phyloP scores from a whole-genome alignment of 2,797 vertebrate genomes.

The Pagetopsis macropterus region DNA sequence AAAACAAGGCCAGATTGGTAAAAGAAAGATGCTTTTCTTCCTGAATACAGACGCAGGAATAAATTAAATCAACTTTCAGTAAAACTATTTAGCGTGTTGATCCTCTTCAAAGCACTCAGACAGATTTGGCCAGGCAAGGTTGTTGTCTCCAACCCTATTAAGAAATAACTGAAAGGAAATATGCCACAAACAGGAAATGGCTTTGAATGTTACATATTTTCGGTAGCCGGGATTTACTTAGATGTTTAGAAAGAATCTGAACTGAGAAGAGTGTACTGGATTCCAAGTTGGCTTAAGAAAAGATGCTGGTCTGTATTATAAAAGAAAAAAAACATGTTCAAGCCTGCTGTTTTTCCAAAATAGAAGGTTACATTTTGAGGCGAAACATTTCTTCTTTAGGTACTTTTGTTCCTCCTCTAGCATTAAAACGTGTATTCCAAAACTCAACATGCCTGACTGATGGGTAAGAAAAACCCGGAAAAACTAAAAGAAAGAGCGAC shows the following conservation, averaged over 20 bases:
- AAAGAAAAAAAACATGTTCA: constrained; percentile 9
- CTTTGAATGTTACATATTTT: constrained; percentile 45
- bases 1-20: constrained; percentile 30
- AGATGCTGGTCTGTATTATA: constrained; percentile 23
- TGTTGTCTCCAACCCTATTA: constrained; percentile 27
- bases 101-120: constrained; percentile 4
- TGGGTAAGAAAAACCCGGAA: background rate
- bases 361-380: constrained; percentile 29
- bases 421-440: background rate
- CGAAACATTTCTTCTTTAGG: background rate
- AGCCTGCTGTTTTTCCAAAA: constrained; percentile 28
- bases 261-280: constrained; percentile 16
- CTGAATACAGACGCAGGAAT: constrained; percentile 1
- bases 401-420: constrained; percentile 11
- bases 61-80: constrained; percentile 1
- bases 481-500: constrained; percentile 7
- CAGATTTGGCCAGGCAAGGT: constrained; percentile 3
- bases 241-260: constrained; percentile 11
- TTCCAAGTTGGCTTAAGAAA: constrained; percentile 5
- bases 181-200: constrained; percentile 27
- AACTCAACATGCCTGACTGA: constrained; percentile 9
- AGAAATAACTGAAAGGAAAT: constrained; percentile 49
- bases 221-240: constrained; percentile 51
- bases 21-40: constrained; percentile 14
- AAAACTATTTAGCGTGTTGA: constrained; percentile 22